phyloP scores from a whole-genome alignment of 2,113 vertebrate species.

The Australoheros scitulus region DNA sequence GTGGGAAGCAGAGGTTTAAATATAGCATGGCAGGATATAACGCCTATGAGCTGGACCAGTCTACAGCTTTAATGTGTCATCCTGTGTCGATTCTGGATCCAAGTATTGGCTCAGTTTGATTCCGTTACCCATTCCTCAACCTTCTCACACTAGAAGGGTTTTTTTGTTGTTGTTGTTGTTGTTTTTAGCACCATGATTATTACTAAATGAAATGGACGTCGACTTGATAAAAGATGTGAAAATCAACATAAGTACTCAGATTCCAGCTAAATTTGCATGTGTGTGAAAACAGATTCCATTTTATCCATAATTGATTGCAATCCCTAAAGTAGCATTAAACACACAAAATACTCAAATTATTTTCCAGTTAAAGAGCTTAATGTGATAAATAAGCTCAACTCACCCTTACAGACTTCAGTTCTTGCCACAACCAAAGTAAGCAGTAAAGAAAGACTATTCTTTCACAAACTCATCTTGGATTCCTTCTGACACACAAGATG shows the following conservation, averaged over 20 bases:
- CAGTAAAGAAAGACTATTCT: too few relatives aligned
- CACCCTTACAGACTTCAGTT: too few relatives aligned
- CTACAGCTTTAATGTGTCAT: slow-evolving; percentile 10
- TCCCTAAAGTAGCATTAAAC: not conserved
- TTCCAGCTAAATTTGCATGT: not conserved
- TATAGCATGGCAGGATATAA: slow-evolving; percentile 18
- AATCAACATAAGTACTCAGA: not conserved
- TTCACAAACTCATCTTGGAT: too few relatives aligned
- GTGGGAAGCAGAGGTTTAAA: slow-evolving; percentile 45
- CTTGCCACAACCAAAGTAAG: too few relatives aligned
- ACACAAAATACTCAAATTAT: too few relatives aligned
- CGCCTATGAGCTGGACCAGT: slow-evolving; percentile 5
- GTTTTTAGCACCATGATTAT: not conserved
- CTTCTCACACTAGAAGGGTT: not conserved
- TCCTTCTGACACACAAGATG: too few relatives aligned
- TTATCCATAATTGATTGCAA: not conserved
- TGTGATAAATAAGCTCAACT: too few relatives aligned
- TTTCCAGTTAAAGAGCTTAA: too few relatives aligned
- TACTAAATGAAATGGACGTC: not conserved
- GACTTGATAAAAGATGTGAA: not conserved
- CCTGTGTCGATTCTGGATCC: not conserved
- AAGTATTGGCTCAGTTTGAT: not conserved
- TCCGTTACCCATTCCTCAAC: accelerated
- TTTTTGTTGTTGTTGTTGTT: not conserved
- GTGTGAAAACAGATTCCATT: not conserved